Evolutionary conservation across 1,140 invertebrate species (phyloP).

Genomic region (Arctopsyche grandis): DNA sequence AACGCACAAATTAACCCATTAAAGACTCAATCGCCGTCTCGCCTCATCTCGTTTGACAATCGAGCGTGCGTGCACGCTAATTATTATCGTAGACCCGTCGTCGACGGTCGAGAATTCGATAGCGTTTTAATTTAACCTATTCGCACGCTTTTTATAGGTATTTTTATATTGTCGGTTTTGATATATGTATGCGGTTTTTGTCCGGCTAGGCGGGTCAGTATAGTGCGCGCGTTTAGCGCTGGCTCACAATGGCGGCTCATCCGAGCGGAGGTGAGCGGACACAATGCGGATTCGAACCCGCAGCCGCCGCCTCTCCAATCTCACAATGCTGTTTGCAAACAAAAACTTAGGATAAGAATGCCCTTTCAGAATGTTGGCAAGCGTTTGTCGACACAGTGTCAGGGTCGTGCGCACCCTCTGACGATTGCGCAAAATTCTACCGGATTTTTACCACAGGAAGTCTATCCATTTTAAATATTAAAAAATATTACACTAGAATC

Average conservation of each 20-base stretch:
- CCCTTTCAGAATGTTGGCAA: conserved; percentile 20
- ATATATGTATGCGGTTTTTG: not conserved
- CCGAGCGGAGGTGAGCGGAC: conserved; percentile 31
- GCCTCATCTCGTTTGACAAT: not conserved
- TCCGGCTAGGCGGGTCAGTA: not conserved
- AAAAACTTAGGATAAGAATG: conserved; percentile 30
- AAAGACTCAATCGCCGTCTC: not conserved
- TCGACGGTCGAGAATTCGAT: too few relatives aligned
- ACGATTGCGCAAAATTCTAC: not conserved
- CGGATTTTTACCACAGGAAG: not conserved
- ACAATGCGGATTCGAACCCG: conserved; percentile 33
- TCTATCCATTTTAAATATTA: not conserved
- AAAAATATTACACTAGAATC: not conserved
- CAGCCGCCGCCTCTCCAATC: conserved; percentile 37
- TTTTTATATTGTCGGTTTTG: not conserved
- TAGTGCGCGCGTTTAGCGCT: not conserved
- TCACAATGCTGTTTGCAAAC: conserved; percentile 44
- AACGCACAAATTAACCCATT: conserved; percentile 32
- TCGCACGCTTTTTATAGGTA: not conserved
- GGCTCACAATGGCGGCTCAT: conserved; percentile 18
- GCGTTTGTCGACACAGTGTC: not conserved
- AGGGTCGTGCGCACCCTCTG: too few relatives aligned
- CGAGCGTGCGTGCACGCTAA: not conserved
- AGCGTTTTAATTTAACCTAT: not conserved
- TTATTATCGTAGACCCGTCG: not conserved